Evolutionary conservation across 2,888 invertebrate genomes (phyloP), one percentile per base, ranked within the genome.

Genomic region (Orthonychiurus folsomi): DNA sequence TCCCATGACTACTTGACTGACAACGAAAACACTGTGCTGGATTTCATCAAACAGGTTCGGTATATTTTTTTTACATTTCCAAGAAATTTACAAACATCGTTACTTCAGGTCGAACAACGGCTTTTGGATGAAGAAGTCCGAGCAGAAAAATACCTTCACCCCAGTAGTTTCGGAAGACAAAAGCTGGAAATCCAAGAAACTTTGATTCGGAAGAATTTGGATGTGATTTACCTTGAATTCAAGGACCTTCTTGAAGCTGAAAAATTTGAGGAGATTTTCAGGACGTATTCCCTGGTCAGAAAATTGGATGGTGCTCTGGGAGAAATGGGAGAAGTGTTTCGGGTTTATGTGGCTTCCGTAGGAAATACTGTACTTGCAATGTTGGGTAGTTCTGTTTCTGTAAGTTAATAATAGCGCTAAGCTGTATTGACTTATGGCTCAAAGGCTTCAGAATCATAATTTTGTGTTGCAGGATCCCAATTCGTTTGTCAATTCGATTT

Each of bases 11-110:
- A 97, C 80, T 81, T 99, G n/a, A n/a, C n/a, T n/a, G n/a, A 37
- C 82, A 87, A 65, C 89, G n/a, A 91, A 74, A 97, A 97, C 78
- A 92, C 95, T 0, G 93, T 99, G 64, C 95, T 97, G 0, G 97
- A 99, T 76, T 99, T 97, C 76, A 92, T 99, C 92, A 95, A 96
- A 77, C 93, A 93, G 84, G 92, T 89, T 74, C 73, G 70, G 50
- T 20, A n/a, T 26, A n/a, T n/a, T n/a, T 48, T n/a, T 12, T 48
- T n/a, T 15, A 48, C 48, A 12, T 48, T 48, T 48, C n/a, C 48
- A 12, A 15, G 12, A 15, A 48, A 12, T n/a, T 48, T 48, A 12
- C n/a, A 12, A 12, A 15, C 15, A n/a, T 48, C 48, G 15, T 48
- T 12, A n/a, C n/a, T n/a, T 12, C 48, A 48, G 48, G 48, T 48